Evolutionary conservation across 2,113 vertebrate genomes (phyloP).

Genomic region (Typhlomys cinereus): DNA sequence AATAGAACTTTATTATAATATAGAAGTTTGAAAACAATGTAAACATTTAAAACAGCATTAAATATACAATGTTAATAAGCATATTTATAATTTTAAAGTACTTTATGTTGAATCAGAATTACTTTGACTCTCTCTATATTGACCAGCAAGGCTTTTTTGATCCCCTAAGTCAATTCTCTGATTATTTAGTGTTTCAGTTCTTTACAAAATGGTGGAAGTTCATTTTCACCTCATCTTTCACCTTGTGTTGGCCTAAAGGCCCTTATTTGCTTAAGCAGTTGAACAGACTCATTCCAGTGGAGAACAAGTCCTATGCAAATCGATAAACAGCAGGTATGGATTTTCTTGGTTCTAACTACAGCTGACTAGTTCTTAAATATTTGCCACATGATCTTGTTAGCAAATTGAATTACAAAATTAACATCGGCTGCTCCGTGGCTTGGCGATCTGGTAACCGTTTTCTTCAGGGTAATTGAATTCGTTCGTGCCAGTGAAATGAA

Average conservation of each 20-base stretch:
- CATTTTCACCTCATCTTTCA: conserved; percentile 26
- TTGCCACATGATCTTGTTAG: conserved; percentile 54
- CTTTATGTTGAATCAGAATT: background rate
- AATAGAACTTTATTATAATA: conserved; percentile 54
- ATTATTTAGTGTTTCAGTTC: background rate
- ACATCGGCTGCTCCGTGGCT: conserved; percentile 44
- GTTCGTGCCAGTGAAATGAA: conserved; percentile 59
- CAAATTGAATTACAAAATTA: conserved; percentile 60
- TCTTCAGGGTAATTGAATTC: conserved; percentile 62
- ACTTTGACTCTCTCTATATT: background rate
- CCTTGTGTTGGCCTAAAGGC: background rate
- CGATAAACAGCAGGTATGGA: background rate
- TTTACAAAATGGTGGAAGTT: conserved; percentile 13
- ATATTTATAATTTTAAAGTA: conserved; percentile 4
- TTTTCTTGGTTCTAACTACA: background rate
- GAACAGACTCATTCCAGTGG: background rate
- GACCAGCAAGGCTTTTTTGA: background rate
- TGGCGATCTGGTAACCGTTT: conserved; percentile 59
- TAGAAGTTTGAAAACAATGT: background rate
- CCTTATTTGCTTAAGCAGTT: background rate
- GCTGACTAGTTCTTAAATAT: conserved; percentile 35
- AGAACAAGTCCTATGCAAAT: background rate
- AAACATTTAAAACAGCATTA: conserved; percentile 21
- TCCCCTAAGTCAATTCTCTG: too few relatives aligned
- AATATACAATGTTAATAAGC: background rate